These are phyloP conservation scores for Leptopilina myrica DNA, from an alignment of 2,888 invertebrate species.

Conservation along the genomic window DNA sequence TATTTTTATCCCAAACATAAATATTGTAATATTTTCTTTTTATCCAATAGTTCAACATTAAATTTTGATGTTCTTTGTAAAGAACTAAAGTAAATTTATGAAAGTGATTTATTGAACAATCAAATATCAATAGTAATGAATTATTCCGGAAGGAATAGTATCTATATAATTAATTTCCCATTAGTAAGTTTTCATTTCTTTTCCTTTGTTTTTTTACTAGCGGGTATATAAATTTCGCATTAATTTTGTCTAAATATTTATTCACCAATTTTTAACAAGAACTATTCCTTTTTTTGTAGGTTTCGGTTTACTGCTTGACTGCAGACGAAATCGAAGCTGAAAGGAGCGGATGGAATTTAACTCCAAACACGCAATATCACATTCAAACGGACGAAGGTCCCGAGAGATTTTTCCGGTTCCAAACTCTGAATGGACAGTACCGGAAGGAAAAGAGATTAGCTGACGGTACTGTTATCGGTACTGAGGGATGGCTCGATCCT, in stretches of 20 bases:
- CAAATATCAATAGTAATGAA: not conserved
- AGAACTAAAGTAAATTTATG: not conserved
- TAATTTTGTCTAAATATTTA: not conserved
- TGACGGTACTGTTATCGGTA: constrained; percentile 92
- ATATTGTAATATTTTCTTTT: too few relatives aligned
- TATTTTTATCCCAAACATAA: too few relatives aligned
- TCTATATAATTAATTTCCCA: not conserved
- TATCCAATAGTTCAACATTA: too few relatives aligned
- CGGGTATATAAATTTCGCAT: not conserved
- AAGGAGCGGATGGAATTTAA: constrained; percentile 80
- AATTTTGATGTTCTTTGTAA: not conserved
- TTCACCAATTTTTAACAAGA: not conserved
- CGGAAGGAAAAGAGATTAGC: constrained; percentile 91
- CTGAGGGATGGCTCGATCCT: constrained; percentile 93
- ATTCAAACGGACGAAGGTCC: constrained; percentile 96
- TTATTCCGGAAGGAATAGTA: not conserved
- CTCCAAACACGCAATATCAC: constrained; percentile 87
- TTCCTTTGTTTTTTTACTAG: not conserved
- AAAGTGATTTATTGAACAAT: not conserved
- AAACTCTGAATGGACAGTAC: constrained; percentile 92
- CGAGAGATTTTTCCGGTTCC: constrained; percentile 92
- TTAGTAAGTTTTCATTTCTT: not conserved
- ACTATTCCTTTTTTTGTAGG: constrained; percentile 57
- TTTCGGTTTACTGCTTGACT: constrained; percentile 70
- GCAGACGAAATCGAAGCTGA: constrained; percentile 72